phyloP scores from a whole-genome alignment of 2,113 vertebrate genomes.

The Mobula birostris region DNA sequence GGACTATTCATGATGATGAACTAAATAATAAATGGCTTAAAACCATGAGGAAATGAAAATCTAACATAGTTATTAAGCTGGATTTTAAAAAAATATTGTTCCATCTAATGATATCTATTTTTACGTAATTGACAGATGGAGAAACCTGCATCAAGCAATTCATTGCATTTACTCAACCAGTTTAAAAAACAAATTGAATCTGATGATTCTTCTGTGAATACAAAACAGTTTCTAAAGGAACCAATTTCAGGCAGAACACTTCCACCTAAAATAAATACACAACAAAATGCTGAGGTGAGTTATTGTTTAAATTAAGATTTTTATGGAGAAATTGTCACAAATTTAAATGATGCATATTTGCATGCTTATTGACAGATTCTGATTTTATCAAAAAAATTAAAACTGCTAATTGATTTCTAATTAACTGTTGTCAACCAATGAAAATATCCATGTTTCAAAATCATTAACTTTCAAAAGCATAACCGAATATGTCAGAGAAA shows the following conservation, averaged over 20 bases:
- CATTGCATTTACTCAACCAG: constrained; percentile 52
- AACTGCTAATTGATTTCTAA: background rate
- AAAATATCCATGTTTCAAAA: background rate
- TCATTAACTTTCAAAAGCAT: background rate
- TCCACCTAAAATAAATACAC: background rate
- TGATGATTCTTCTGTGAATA: constrained; percentile 41
- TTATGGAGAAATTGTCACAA: background rate
- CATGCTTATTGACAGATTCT: background rate
- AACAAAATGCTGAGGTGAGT: constrained; percentile 49
- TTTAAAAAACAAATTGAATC: constrained; percentile 54
- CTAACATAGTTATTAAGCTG: constrained; percentile 39
- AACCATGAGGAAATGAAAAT: constrained; percentile 34
- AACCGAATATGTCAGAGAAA: background rate
- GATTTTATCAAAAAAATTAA: background rate
- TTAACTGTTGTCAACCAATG: background rate
- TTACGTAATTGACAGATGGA: constrained; percentile 54
- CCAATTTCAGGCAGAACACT: constrained; percentile 30
- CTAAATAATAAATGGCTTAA: constrained; percentile 37
- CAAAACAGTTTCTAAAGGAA: constrained; percentile 26
- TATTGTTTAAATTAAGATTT: background rate
- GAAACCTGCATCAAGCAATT: constrained; percentile 52
- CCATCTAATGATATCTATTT: background rate
- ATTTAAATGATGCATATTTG: background rate
- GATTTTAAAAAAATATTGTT: background rate
- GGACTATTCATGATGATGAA: background rate